phyloP scores from a whole-genome alignment of 2,888 invertebrate species.

The Ophioninae sp. region DNA sequence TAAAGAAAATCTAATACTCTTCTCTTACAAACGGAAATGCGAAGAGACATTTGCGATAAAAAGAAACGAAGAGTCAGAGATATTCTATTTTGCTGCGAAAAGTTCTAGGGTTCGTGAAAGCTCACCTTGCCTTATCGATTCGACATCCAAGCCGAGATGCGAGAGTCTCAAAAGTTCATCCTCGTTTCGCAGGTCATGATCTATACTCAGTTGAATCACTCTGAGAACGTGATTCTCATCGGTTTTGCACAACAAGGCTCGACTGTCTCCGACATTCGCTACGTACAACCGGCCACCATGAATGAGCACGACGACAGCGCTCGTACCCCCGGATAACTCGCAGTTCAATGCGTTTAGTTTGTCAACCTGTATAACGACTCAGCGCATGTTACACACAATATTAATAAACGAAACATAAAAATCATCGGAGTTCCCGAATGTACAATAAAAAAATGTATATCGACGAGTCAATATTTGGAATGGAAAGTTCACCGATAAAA shows the following conservation, averaged over 20 bases:
- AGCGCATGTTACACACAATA: not conserved
- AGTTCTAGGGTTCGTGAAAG: not conserved
- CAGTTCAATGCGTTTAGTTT: constrained; percentile 89
- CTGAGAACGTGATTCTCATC: constrained; percentile 89
- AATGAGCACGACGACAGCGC: constrained; percentile 91
- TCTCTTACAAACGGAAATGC: not conserved
- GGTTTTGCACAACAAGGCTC: constrained; percentile 90
- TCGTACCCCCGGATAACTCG: constrained; percentile 91
- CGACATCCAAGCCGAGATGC: constrained; percentile 88
- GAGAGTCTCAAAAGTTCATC: constrained; percentile 91
- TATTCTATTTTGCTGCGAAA: not conserved
- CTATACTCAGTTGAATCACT: constrained; percentile 91
- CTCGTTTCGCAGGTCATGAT: constrained; percentile 92
- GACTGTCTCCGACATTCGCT: constrained; percentile 92
- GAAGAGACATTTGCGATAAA: not conserved
- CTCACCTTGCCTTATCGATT: constrained; percentile 86
- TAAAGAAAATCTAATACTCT: no score
- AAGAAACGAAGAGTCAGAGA: not conserved
- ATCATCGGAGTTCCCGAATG: no score
- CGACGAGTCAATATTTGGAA: no score
- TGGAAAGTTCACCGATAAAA: no score
- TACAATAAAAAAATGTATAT: no score
- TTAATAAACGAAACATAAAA: no score
- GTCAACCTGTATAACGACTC: constrained; percentile 80
- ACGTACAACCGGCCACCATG: constrained; percentile 90